These are phyloP conservation scores for Fringilla coelebs DNA, from an alignment of 2,797 vertebrate genomes.

Conservation along the genomic window DNA sequence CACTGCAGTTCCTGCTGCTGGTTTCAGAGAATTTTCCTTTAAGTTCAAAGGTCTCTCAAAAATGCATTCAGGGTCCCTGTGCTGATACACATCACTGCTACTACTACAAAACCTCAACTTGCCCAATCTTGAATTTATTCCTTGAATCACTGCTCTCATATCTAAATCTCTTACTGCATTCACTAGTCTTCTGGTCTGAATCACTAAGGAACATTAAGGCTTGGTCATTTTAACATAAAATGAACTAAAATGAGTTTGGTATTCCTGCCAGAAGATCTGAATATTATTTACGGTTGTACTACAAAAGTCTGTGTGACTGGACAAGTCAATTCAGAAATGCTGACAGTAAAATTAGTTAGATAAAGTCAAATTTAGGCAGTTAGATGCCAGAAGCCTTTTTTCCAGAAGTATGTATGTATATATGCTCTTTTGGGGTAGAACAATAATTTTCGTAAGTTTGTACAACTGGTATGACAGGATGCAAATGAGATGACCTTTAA, in stretches of 20 bases:
- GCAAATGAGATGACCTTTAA: neutral
- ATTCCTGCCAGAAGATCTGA: neutral
- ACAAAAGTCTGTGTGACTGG: neutral
- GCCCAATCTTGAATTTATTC: neutral
- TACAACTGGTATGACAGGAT: neutral
- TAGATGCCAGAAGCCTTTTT: neutral
- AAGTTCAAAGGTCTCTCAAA: neutral
- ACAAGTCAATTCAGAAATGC: neutral
- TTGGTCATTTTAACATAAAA: neutral
- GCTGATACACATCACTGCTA: neutral
- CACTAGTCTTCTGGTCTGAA: neutral
- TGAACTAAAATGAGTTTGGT: neutral
- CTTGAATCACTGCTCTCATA: neutral
- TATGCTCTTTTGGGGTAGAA: neutral
- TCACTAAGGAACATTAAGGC: neutral
- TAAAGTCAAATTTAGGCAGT: neutral
- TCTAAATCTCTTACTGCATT: neutral
- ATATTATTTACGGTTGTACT: neutral
- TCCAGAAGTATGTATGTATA: neutral
- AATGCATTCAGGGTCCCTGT: neutral
- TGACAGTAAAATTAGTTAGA: neutral
- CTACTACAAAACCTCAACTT: neutral
- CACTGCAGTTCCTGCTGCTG: neutral
- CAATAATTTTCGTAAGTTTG: neutral
- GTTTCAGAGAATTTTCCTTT: neutral